These are phyloP conservation scores for Triops longicaudatus DNA, from an alignment of 1,140 invertebrate species.

Conservation along the genomic window DNA sequence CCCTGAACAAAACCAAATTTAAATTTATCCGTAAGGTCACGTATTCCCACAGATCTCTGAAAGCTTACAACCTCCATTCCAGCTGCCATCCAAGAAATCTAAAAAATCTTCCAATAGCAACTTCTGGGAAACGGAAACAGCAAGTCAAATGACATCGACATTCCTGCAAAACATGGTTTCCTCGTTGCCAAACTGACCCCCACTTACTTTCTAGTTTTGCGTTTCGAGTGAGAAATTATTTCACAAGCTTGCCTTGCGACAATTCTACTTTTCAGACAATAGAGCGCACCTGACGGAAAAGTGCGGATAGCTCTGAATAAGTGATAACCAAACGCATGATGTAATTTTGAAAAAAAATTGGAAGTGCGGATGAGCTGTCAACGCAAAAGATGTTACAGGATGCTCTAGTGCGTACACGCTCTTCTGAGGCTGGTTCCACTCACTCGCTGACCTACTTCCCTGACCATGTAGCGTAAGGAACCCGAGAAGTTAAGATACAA, in stretches of 20 bases:
- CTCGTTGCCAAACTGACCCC: background rate
- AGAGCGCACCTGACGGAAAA: too few species aligned
- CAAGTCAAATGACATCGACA: background rate
- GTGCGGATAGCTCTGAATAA: background rate
- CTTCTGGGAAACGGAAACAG: background rate
- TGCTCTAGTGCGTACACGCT: background rate
- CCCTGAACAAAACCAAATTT: background rate
- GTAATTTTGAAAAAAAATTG: background rate
- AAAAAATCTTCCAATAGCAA: background rate
- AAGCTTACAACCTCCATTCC: background rate
- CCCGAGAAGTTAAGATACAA: background rate
- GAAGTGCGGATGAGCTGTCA: background rate
- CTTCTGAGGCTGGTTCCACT: background rate
- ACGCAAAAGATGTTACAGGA: background rate
- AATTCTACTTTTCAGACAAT: too few species aligned
- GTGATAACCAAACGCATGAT: background rate
- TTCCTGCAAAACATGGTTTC: background rate
- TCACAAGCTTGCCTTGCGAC: too few species aligned
- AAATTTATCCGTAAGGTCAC: background rate
- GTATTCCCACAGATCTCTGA: background rate
- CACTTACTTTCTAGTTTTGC: too few species aligned
- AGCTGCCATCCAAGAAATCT: background rate
- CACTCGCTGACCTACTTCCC: slow-evolving; percentile 8
- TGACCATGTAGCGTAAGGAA: background rate
- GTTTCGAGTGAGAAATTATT: too few species aligned